Conservation (phyloP, 2,888 invertebrate species). For the Beris chalybata region DNA sequence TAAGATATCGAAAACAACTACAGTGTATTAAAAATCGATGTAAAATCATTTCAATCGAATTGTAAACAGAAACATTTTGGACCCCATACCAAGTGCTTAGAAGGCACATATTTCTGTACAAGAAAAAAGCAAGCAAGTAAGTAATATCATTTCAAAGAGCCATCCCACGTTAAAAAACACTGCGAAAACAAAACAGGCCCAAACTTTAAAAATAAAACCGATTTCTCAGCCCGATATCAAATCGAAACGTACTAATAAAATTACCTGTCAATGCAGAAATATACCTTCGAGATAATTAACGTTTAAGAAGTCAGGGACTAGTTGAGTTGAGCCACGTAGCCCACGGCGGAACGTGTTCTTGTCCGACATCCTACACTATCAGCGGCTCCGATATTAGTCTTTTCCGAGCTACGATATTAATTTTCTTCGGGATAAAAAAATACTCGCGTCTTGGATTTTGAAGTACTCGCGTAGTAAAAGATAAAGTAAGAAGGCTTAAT, state of each 20-base stretch:
- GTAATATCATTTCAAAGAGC: slow-evolving; percentile 13
- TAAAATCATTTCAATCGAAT: too few relatives aligned
- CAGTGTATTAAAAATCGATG: too few relatives aligned
- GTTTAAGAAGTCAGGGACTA: slow-evolving; percentile 39
- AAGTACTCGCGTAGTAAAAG: too few relatives aligned
- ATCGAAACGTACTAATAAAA: slow-evolving; percentile 35
- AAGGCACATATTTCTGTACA: too few relatives aligned
- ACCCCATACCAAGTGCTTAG: too few relatives aligned
- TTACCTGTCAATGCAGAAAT: slow-evolving; percentile 39
- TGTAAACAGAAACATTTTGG: too few relatives aligned
- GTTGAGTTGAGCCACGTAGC: slow-evolving; percentile 35
- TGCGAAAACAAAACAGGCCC: slow-evolving; percentile 11
- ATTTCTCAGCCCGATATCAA: slow-evolving; percentile 17
- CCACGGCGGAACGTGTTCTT: slow-evolving; percentile 35
- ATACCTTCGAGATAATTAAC: slow-evolving; percentile 39
- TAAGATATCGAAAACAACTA: too few relatives aligned
- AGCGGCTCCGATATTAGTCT: slow-evolving; percentile 1
- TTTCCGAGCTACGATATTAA: slow-evolving; percentile 9
- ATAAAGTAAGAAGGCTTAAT: too few relatives aligned
- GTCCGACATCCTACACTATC: slow-evolving; percentile 30
- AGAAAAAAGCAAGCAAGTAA: too few relatives aligned
- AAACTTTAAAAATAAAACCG: slow-evolving; percentile 21
- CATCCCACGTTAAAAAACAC: slow-evolving; percentile 18
- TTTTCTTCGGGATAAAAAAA: slow-evolving; percentile 15
- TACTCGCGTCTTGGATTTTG: too few relatives aligned